These are phyloP conservation scores for Perithous albicinctus DNA, from an alignment of 2,888 invertebrate species.

Conservation along the genomic window DNA sequence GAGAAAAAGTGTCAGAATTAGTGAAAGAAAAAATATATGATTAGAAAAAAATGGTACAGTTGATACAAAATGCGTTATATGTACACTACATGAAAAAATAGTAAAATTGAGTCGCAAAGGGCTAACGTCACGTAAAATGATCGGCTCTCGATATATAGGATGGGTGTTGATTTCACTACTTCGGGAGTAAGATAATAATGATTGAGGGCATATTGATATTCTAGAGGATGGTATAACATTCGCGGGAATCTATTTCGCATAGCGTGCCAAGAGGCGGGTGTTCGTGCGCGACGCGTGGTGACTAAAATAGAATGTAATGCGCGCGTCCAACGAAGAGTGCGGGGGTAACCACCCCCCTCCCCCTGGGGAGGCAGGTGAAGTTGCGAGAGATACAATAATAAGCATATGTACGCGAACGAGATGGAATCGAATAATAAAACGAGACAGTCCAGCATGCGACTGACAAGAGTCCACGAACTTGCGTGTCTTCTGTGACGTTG, in stretches of 20 bases:
- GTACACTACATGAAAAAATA: no score
- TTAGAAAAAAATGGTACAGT: no score
- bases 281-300: conserved; percentile 41
- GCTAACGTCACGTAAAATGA: not conserved
- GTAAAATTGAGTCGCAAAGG: not conserved
- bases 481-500: not conserved
- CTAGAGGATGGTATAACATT: conserved; percentile 40
- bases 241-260: conserved; percentile 47
- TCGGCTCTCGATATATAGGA: not conserved
- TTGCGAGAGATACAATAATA: conserved; percentile 39
- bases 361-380: conserved; percentile 52
- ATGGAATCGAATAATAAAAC: conserved; percentile 40
- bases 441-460: not conserved
- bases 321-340: conserved; percentile 35
- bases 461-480: not conserved
- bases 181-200: not conserved
- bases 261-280: conserved; percentile 10
- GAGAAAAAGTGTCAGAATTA: no score
- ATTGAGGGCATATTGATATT: conserved; percentile 46
- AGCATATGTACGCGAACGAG: conserved; percentile 10
- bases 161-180: not conserved
- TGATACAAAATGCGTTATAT: no score
- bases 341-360: conserved; percentile 17
- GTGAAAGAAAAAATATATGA: no score
- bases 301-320: conserved; percentile 56